Evolutionary conservation across 2,888 invertebrate genomes (phyloP).

Genomic region (Ischnus inquisitorius): DNA sequence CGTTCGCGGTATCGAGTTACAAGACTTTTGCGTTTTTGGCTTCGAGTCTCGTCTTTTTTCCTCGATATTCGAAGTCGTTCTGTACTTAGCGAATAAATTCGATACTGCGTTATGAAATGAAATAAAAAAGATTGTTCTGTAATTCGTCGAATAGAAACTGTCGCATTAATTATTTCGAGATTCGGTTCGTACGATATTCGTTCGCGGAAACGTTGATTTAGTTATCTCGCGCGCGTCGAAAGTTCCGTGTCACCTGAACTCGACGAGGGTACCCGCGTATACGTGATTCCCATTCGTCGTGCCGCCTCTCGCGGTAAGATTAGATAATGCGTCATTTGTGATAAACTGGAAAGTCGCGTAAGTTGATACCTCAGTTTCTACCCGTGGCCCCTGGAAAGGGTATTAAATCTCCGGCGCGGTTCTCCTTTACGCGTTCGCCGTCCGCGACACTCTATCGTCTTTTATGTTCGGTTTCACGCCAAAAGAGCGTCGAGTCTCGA

Average conservation of each 20-base stretch:
- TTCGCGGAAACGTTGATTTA: background rate
- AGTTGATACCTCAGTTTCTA: background rate
- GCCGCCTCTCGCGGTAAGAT: background rate
- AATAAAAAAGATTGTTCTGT: constrained; percentile 9
- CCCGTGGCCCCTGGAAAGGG: background rate
- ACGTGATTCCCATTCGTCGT: background rate
- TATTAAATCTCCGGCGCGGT: background rate
- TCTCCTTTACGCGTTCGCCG: background rate
- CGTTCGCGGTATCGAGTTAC: background rate
- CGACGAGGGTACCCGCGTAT: constrained; percentile 17
- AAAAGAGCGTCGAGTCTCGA: background rate
- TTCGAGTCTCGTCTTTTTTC: background rate
- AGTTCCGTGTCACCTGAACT: constrained; percentile 1
- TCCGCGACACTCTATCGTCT: background rate
- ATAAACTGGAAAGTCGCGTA: constrained; percentile 30
- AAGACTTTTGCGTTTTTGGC: background rate
- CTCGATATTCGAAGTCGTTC: background rate
- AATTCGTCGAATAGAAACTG: background rate
- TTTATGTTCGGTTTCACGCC: background rate
- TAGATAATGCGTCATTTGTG: constrained; percentile 38
- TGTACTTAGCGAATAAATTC: constrained; percentile 1
- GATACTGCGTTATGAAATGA: background rate
- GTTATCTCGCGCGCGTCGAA: constrained; percentile 22
- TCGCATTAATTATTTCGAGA: constrained; percentile 30
- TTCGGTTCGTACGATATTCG: background rate